Evolutionary conservation across 2,113 vertebrate species (phyloP), one percentile per base, ranked within the genome.

Genomic region (Dipodomys stephensi): DNA sequence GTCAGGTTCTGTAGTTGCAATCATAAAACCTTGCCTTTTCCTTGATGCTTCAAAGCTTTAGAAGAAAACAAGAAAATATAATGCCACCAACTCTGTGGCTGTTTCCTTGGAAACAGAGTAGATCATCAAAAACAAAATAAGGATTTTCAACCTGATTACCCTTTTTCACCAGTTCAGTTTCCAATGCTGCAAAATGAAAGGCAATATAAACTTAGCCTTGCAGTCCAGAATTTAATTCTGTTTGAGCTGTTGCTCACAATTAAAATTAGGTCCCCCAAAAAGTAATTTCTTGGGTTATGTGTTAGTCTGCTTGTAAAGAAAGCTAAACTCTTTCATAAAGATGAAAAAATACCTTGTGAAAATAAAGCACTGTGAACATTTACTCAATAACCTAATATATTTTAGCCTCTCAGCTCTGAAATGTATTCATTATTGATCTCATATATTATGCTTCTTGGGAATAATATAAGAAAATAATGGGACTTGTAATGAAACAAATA

Each of bases 31-130:
- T 94, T 46, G 92, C 82, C 90, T 96, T 97, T 84, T 53, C 82
- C 93, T 95, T 95, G 90, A 90, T 92, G 69, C 71, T 95, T 95
- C 79, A 93, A 87, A 93, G 92, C 96, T 76, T 88, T 67, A 79
- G 88, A 82, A 88, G 90, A 92, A 87, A 96, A 92, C 49, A 87
- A 91, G 69, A 94, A 96, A 91, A 87, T 44, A 83, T 53, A 93
- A 93, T 90, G 69, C 95, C 32, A 89, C 87, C 57, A 90, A 79
- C 44, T 94, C 93, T 69, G 74, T 64, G 80, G 81, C 93, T 95
- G 97, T 97, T 97, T 86, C 97, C 95, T 97, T 92, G 97, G 97
- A 90, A 97, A 97, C 96, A 72, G 90, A 94, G 60, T 83, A 90
- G 93, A 92, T 90, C 93, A 97, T 95, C 94, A 93, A 95, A 95